Conservation (phyloP, 2,888 invertebrate species). For the Cepaea hortensis region DNA sequence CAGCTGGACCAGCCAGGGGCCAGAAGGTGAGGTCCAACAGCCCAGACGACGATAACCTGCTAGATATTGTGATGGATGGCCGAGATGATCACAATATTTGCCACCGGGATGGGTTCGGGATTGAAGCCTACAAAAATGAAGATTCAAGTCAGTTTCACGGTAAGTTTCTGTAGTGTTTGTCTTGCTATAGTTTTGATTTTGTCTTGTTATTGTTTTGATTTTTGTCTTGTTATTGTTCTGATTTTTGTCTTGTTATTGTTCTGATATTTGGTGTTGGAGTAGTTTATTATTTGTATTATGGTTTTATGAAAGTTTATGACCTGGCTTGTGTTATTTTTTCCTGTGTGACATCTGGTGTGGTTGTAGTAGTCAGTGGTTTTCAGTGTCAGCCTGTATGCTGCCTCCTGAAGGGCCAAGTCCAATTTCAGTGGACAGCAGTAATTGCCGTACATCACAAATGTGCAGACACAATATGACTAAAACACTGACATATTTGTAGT, state of each 20-base stretch:
- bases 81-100: conserved; percentile 46
- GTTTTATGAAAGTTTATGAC: no score
- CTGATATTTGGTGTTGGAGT: no score
- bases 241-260: background rate
- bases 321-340: no score
- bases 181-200: background rate
- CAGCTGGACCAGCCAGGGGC: background rate
- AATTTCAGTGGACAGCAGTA: no score
- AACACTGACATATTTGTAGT: no score
- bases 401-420: no score
- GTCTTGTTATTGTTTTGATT: background rate
- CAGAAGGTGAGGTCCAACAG: conserved; percentile 27
- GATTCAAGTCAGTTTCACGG: conserved; percentile 34
- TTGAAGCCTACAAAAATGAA: conserved; percentile 10
- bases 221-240: background rate
- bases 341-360: no score
- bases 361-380: no score
- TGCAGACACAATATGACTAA: no score
- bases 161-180: conserved; percentile 19
- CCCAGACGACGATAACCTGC: conserved; percentile 55
- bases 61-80: conserved; percentile 56
- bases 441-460: no score
- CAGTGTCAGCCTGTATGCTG: no score
- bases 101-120: background rate
- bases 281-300: no score